Conservation (phyloP, 2,888 invertebrate species). For the Protonemura montana region DNA sequence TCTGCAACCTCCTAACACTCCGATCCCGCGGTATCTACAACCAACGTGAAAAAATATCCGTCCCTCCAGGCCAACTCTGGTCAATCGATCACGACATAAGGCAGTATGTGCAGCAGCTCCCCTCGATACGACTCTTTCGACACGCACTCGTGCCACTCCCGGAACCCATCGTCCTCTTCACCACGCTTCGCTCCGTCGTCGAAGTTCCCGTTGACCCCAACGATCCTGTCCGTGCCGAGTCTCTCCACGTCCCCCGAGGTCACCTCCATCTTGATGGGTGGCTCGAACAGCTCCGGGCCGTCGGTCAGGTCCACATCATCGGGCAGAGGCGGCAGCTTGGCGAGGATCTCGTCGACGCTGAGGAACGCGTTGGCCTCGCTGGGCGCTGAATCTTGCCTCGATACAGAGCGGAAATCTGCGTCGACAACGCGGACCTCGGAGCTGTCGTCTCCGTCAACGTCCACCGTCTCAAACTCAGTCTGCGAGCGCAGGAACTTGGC, state of each 20-base stretch:
- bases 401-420: conserved; percentile 43
- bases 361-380: conserved; percentile 50
- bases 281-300: conserved; percentile 69
- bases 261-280: conserved; percentile 67
- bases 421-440: conserved; percentile 46
- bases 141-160: conserved; percentile 91
- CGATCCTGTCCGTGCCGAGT: conserved; percentile 52
- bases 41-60: no score
- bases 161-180: conserved; percentile 64
- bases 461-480: conserved; percentile 55
- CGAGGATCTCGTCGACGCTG: conserved; percentile 68
- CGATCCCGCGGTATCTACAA: no score
- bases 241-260: conserved; percentile 62
- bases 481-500: conserved; percentile 57
- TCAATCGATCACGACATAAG: conserved; percentile 94
- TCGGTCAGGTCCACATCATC: conserved; percentile 57
- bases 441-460: conserved; percentile 64
- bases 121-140: conserved; percentile 77
- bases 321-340: conserved; percentile 70
- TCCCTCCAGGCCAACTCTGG: background rate
- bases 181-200: conserved; percentile 55
- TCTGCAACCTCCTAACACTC: no score
- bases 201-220: conserved; percentile 69
- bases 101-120: conserved; percentile 88
- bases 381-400: background rate